These are phyloP conservation scores for Parnassius orleans DNA, from an alignment of 2,888 invertebrate genomes.

Conservation along the genomic window DNA sequence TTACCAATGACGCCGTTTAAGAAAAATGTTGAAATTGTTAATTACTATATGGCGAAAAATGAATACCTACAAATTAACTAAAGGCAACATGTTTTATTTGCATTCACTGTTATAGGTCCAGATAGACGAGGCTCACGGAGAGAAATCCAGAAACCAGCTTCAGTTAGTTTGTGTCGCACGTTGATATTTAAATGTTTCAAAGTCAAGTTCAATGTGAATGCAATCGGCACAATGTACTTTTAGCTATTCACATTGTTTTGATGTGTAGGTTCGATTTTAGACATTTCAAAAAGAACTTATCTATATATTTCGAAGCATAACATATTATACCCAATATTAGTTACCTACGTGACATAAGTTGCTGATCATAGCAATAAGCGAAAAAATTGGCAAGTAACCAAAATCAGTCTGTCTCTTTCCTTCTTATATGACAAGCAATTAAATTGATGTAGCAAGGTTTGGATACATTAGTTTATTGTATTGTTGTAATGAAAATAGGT, in stretches of 20 bases:
- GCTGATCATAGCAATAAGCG: not conserved
- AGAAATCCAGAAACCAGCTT: slow-evolving; percentile 14
- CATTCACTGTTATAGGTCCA: slow-evolving; percentile 11
- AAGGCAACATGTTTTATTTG: not conserved
- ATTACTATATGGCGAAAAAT: too few species aligned
- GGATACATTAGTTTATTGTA: slow-evolving; percentile 21
- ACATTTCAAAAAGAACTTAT: too few species aligned
- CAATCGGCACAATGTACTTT: slow-evolving; percentile 49
- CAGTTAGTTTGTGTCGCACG: slow-evolving; percentile 11
- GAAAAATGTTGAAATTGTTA: too few species aligned
- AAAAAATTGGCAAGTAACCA: slow-evolving; percentile 48
- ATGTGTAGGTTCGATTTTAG: not conserved
- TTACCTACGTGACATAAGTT: not conserved
- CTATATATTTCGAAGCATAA: too few species aligned
- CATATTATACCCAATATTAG: not conserved
- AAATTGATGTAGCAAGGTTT: slow-evolving; percentile 32
- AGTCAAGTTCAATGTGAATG: slow-evolving; percentile 55
- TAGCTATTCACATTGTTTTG: not conserved
- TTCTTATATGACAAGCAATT: not conserved
- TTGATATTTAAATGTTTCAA: slow-evolving; percentile 35
- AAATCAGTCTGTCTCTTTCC: slow-evolving; percentile 43
- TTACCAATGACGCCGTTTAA: too few species aligned
- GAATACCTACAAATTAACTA: not conserved
- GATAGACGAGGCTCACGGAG: not conserved
- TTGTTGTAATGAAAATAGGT: slow-evolving; percentile 28